phyloP scores from a whole-genome alignment of 2,797 vertebrate species.

The Liparis tanakae region DNA sequence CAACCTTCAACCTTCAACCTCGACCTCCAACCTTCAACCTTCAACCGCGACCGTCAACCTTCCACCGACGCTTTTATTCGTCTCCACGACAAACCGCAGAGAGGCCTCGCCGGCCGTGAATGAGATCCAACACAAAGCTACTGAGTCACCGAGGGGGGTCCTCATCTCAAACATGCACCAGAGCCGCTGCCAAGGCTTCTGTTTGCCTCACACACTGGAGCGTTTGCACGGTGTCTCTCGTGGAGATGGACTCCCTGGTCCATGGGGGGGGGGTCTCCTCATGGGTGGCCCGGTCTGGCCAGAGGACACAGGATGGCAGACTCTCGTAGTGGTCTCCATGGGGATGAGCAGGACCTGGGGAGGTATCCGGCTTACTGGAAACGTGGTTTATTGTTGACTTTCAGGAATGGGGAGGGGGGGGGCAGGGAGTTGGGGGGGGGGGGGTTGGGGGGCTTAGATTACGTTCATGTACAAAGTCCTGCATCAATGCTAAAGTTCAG shows the following conservation, averaged over 20 bases:
- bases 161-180: constrained; percentile 21
- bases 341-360: constrained; percentile 69
- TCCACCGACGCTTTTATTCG: too few relatives aligned
- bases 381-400: constrained; percentile 83
- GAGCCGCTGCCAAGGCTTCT: constrained; percentile 33
- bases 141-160: constrained; percentile 58
- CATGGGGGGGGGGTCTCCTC: constrained; percentile 44
- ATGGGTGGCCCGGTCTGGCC: constrained; percentile 76
- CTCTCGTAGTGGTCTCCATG: constrained; percentile 77
- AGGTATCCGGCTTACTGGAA: constrained; percentile 86
- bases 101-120: constrained; percentile 67
- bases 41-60: constrained; percentile 46
- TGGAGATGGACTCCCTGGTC: constrained; percentile 37
- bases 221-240: constrained; percentile 10
- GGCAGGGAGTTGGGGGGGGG: background rate
- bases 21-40: too few relatives aligned
- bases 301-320: constrained; percentile 52
- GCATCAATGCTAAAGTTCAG: background rate
- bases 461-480: background rate
- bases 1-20: too few relatives aligned
- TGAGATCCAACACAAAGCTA: constrained; percentile 72
- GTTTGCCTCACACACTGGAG: constrained; percentile 17
- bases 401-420: constrained; percentile 75
- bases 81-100: constrained; percentile 35
- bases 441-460: too few relatives aligned